These are phyloP conservation scores for Lochmaea crataegi DNA, from an alignment of 2,888 invertebrate genomes.

Conservation along the genomic window DNA sequence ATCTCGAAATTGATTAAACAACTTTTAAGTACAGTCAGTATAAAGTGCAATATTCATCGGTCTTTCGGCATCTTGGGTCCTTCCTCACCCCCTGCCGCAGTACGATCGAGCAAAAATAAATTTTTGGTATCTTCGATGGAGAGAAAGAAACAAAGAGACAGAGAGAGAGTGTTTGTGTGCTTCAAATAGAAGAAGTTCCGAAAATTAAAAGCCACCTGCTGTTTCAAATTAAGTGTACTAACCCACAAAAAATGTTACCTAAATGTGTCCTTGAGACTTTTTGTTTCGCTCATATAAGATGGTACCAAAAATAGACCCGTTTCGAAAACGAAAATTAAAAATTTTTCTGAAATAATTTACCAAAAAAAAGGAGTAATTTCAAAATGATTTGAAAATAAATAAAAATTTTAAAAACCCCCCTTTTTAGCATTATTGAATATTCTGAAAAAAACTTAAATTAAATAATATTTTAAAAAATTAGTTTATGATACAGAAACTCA, in stretches of 20 bases:
- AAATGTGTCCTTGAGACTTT: constrained; percentile 52
- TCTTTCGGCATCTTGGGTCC: neutral
- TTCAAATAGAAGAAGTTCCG: constrained; percentile 32
- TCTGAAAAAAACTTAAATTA: no score
- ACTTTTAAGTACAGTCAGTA: neutral
- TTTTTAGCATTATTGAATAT: no score
- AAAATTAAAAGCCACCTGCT: constrained; percentile 51
- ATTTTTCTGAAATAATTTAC: no score
- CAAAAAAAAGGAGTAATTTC: no score
- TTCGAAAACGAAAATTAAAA: no score
- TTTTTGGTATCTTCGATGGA: neutral
- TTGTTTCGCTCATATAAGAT: constrained; percentile 41
- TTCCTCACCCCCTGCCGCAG: neutral
- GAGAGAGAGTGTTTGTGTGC: neutral
- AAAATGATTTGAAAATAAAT: no score
- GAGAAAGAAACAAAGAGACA: no score
- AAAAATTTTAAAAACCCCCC: no score
- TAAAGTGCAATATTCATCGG: constrained; percentile 9
- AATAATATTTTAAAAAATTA: no score
- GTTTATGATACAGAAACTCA: no score
- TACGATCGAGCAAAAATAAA: neutral
- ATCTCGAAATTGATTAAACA: constrained; percentile 4
- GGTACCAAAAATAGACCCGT: neutral
- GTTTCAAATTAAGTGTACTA: constrained; percentile 52
- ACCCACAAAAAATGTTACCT: constrained; percentile 53